Conservation (phyloP, 2,113 vertebrate genomes). For the Saccopteryx bilineata region DNA sequence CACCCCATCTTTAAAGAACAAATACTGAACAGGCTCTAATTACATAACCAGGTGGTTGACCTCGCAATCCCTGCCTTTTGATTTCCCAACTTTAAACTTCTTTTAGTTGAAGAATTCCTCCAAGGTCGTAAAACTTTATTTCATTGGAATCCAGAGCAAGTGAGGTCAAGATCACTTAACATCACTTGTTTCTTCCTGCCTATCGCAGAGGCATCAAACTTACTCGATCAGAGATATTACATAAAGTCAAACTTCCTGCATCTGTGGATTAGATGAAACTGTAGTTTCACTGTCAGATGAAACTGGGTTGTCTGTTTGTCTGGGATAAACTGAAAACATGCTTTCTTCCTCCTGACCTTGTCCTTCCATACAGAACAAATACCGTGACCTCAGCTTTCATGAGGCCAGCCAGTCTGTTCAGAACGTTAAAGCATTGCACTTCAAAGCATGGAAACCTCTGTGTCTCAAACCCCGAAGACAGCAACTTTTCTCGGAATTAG, state of each 20-base stretch:
- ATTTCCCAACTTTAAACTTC: conserved; percentile 53
- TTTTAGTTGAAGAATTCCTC: conserved; percentile 30
- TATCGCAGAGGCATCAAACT: conserved; percentile 32
- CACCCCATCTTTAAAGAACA: conserved; percentile 19
- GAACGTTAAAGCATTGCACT: conserved; percentile 23
- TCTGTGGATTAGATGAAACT: conserved; percentile 55
- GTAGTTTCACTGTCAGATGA: conserved; percentile 48
- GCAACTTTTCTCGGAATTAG: conserved; percentile 34
- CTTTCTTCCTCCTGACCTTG: conserved; percentile 38
- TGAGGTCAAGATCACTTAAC: not conserved
- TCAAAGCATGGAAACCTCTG: conserved; percentile 37
- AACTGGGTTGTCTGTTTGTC: conserved; percentile 32
- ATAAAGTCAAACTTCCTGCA: conserved; percentile 65
- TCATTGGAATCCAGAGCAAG: not conserved
- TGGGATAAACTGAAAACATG: conserved; percentile 57
- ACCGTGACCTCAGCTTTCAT: conserved; percentile 55
- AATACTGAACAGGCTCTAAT: conserved; percentile 42
- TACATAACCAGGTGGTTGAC: not conserved
- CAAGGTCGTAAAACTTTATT: conserved; percentile 25
- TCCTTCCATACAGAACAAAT: conserved; percentile 52
- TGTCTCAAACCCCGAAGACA: conserved; percentile 23
- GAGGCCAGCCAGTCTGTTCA: conserved; percentile 40
- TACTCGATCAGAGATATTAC: conserved; percentile 49
- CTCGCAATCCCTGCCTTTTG: not conserved
- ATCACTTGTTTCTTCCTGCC: conserved; percentile 49